Evolutionary conservation across 1,140 invertebrate genomes (phyloP).

Genomic region (Triops cancriformis): DNA sequence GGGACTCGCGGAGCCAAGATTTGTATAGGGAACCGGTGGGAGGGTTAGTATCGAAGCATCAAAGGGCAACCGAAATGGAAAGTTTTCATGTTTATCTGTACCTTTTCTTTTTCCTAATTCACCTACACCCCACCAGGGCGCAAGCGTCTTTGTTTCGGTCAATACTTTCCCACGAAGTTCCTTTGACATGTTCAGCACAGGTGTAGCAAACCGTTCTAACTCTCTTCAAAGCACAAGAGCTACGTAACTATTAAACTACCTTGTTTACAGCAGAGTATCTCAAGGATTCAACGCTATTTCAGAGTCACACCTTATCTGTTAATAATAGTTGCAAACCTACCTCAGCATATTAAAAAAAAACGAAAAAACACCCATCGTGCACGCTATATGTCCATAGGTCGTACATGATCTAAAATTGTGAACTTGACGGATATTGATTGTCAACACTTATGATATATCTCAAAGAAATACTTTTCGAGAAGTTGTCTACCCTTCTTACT

Average conservation of each 20-base stretch:
- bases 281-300: too few relatives aligned
- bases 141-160: constrained; percentile 1
- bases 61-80: background rate
- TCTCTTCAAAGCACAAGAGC: background rate
- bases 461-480: background rate
- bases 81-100: background rate
- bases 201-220: background rate
- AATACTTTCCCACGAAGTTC: background rate
- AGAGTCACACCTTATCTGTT: background rate
- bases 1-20: background rate
- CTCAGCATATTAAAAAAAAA: too few relatives aligned
- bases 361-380: too few relatives aligned
- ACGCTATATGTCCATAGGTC: background rate
- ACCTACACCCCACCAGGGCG: background rate
- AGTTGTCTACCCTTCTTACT: background rate
- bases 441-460: background rate
- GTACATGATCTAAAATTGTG: too few relatives aligned
- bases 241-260: background rate
- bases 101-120: background rate
- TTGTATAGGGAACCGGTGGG: background rate
- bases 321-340: background rate
- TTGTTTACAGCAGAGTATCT: background rate
- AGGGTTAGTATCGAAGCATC: background rate
- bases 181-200: background rate
- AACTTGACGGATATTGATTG: too few relatives aligned